Evolutionary conservation across 2,113 vertebrate genomes (phyloP), one percentile per base, ranked within the genome.

Genomic region (Penelope pileata): DNA sequence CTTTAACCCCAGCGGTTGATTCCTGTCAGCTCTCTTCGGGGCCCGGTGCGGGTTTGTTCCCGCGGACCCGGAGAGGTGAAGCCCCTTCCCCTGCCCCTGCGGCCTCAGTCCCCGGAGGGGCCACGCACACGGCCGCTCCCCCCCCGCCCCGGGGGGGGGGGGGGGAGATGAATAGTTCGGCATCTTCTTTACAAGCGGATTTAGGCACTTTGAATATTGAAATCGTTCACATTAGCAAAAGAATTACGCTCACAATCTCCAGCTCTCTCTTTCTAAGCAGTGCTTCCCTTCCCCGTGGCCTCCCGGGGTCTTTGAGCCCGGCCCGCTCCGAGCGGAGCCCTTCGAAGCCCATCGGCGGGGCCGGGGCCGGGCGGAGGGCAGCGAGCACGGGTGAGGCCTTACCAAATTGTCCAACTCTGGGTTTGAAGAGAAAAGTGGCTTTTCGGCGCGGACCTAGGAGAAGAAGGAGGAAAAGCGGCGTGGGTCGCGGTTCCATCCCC

Each of bases 371-470:
- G 53, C 29, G 53, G 42, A 48, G 47, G 30, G 34, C 38, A 40
- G 40, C 6, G 58, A 43, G 26, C 32, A 29, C 29, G 18, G 50
- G 18, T 2, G 11, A 91, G 93, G 81, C 96, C 99, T 99, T 99
- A 99, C 99, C 99, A 99, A 99, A 99, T 99, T 99, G 97, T 99
- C 99, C 98, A 99, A 93, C 97, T 99, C 99, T 97, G 99, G 99
- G 96, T 99, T 99, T 96, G 99, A 99, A 97, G 99, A 99, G 98
- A 99, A 99, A 98, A 99, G 99, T 97, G 99, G 99, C 97, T 99
- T 99, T 98, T 99, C 99, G 72, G 99, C 99, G 73, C 99, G 99
- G 95, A 99, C 99, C 99, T 99, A 66, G 30, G 85, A 95, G 77
- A 94, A 94, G 66, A 76, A 95, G 86, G 50, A 95, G 86, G 50